Percentiles rank a stretch among this genome's conserved stretches.
Conservation (phyloP, 2,113 vertebrate genomes). For the Podocnemis expansa region DNA sequence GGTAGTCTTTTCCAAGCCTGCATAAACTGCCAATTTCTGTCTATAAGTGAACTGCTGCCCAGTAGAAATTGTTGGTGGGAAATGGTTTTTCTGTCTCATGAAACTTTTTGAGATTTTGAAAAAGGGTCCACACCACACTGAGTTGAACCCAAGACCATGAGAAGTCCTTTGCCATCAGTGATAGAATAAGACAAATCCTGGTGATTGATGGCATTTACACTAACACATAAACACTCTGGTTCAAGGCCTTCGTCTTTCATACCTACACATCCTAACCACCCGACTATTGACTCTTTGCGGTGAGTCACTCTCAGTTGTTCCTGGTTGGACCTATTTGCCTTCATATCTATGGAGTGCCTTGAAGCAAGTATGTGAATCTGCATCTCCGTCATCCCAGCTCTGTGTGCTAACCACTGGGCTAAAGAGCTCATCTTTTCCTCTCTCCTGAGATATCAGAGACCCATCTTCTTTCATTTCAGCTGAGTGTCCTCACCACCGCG, state of each 20-base stretch:
- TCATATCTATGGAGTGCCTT: not conserved
- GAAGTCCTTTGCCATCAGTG: too few species aligned
- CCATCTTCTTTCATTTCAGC: not conserved
- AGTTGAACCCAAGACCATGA: too few species aligned
- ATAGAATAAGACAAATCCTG: too few species aligned
- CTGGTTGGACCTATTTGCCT: not conserved
- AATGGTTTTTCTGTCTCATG: not conserved
- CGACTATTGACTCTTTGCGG: not conserved
- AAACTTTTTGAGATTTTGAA: not conserved
- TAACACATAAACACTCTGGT: not conserved
- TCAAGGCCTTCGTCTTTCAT: not conserved
- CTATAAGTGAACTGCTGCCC: rapidly evolving
- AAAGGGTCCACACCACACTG: not conserved
- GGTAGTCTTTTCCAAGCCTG: not conserved
- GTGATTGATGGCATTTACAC: too few species aligned
- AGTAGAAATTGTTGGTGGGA: not conserved
- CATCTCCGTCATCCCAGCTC: not conserved
- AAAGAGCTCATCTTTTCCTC: not conserved
- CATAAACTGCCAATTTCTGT: not conserved
- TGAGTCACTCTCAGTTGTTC: not conserved
- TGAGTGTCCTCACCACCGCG: not conserved
- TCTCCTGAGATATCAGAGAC: not conserved
- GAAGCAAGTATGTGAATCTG: not conserved
- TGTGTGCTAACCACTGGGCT: not conserved
- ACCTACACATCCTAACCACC: not conserved